Conservation (phyloP, 2,888 invertebrate species). For the Troides aeacus region DNA sequence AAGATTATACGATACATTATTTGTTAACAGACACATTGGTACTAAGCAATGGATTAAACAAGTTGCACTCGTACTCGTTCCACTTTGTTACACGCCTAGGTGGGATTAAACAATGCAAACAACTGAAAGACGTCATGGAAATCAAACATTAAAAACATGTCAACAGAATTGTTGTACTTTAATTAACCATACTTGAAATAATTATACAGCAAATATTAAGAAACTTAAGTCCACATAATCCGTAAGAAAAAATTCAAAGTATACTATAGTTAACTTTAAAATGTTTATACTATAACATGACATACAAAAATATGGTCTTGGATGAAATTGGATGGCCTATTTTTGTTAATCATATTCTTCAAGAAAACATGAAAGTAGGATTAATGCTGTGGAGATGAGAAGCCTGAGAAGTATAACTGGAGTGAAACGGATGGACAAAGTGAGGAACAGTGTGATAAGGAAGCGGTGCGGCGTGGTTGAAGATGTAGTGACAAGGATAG, state of each 20-base stretch:
- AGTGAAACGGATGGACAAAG: too few species aligned
- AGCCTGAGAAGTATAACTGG: too few species aligned
- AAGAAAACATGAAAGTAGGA: too few species aligned
- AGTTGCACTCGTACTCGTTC: background rate
- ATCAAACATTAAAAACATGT: background rate
- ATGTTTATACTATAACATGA: too few species aligned
- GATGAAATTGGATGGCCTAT: too few species aligned
- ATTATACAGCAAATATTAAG: background rate
- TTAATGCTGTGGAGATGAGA: too few species aligned
- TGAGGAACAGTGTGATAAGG: too few species aligned
- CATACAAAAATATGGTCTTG: too few species aligned
- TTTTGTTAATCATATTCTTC: too few species aligned
- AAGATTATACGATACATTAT: too few species aligned
- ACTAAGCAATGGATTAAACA: background rate
- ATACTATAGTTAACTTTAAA: background rate
- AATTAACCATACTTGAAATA: background rate
- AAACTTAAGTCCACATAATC: background rate
- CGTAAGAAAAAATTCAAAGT: background rate
- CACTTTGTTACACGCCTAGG: background rate
- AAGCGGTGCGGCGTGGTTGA: too few species aligned
- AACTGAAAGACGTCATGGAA: constrained; percentile 1
- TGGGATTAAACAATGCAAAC: background rate
- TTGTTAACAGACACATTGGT: background rate
- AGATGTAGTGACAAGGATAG: too few species aligned
- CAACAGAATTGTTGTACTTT: background rate